Evolutionary conservation across 2,113 vertebrate genomes (phyloP), one percentile per base, ranked within the genome.

Genomic region (Menidia beryllina): DNA sequence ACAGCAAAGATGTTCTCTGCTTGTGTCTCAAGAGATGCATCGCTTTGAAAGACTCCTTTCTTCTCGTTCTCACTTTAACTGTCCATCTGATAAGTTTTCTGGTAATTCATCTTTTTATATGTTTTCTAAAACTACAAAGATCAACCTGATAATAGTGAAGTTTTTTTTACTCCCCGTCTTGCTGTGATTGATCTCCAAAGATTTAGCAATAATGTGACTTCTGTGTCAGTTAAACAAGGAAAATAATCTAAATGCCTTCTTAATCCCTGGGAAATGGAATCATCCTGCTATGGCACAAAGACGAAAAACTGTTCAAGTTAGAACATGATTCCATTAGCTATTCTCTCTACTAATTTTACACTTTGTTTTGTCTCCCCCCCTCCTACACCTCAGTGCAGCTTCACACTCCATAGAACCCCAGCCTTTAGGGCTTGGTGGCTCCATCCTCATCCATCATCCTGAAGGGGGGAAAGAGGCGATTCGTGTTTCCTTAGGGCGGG

Each of bases 381-480:
- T 26, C 45, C 20, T 12, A 38, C 2, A 41, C 62, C 58, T 68
- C 56, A 38, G 23, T 62, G 61, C 66, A 73, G 73, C 81, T 86
- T 89, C 75, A 89, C 81, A 82, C 79, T 57, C 83, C 54, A 77
- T 73, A 79, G 86, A 83, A 69, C 58, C 56, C 62, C 58, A 70
- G 55, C 79, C 87, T 81, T 85, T n/a, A 56, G 77, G 86, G 79
- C 64, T 72, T 26, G 26, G 69, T 5, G 10, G 51, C 59, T 62
- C 62, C 51, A 53, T 75, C 62, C 75, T 84, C 86, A 88, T 91
- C 83, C 83, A 85, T 91, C 88, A 91, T 88, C 67, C 72, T 88
- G 87, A 85, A 88, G 67, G 58, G 66, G 59, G 52, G 0, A 49
- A 61, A 64, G 63, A 61, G 81, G 75, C 86, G 65, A 86, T 86